phyloP scores from a whole-genome alignment of 2,888 invertebrate genomes.

The Poecilus cupreus region DNA sequence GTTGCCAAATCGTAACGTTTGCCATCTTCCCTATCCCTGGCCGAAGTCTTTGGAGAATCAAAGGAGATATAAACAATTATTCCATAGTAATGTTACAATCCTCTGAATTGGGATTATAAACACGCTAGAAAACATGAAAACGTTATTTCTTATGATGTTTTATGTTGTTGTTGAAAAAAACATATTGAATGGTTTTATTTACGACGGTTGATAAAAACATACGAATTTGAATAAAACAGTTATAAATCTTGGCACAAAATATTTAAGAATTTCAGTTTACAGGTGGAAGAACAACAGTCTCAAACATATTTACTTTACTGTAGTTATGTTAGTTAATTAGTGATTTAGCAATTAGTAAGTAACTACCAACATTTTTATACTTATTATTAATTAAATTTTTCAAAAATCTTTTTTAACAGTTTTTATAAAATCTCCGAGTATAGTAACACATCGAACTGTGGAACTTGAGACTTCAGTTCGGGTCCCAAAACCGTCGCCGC shows the following conservation, averaged over 20 bases:
- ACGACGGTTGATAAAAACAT: not conserved
- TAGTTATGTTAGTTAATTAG: no score
- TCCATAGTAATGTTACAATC: not conserved
- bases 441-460: no score
- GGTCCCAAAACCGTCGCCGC: no score
- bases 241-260: not conserved
- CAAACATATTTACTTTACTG: not conserved
- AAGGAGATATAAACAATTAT: constrained; percentile 10
- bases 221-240: not conserved
- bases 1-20: constrained; percentile 4
- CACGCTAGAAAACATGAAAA: constrained; percentile 1
- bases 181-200: not conserved
- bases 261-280: not conserved
- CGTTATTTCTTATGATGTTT: constrained; percentile 9
- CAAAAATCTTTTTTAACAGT: no score
- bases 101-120: not conserved
- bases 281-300: not conserved
- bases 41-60: constrained; percentile 8
- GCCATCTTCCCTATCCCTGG: not conserved
- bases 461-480: no score
- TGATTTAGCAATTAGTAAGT: no score
- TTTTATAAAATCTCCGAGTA: no score
- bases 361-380: no score
- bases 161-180: not conserved
- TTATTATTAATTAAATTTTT: no score